Evolutionary conservation across 2,113 vertebrate species (phyloP), one percentile per base, ranked within the genome.

Genomic region (Hiodon tergisus): DNA sequence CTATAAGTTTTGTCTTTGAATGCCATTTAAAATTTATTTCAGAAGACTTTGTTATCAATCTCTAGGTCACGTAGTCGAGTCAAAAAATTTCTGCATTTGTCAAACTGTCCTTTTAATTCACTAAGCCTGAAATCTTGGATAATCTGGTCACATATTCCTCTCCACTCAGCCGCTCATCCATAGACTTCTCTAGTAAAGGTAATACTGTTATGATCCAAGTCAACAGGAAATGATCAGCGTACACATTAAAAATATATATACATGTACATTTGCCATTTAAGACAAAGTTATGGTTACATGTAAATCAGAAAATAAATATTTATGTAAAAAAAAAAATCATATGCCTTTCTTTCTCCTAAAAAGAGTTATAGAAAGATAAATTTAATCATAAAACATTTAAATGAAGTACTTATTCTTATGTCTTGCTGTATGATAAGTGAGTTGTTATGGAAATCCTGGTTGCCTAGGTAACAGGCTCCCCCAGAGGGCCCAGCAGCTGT

Each of bases 401-500:
- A 31, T 59, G 10, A 48, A 69, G 66, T 68, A 17, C 50, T 48
- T 10, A 67, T 67, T 61, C 74, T 51, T n/a, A 76, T 63, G 47
- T 14, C 74, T 53, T 59, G 31, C 60, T 66, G 67, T 69, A 58
- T 67, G 51, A 65, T 76, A 46, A 70, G 50, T 57, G 71, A 51
- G 71, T 62, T 60, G 54, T 62, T 69, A 48, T 67, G 68, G 80
- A 81, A 78, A 79, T 73, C 74, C 71, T 78, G 72, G 81, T 82
- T 82, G 71, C 68, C 78, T 73, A 71, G 76, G 78, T 67, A 75
- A 80, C 78, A 71, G 63, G 62, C 67, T 71, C 62, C 71, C 76
- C 70, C 69, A 65, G 57, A 57, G 47, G 62, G 51, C 65, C 77
- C 51, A 53, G 68, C 61, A 68, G 73, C 76, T 70, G 76, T 73